Base-by-base conservation (phyloP, 2,797 vertebrate species). In the Spondyliosoma cantharus region DNA sequence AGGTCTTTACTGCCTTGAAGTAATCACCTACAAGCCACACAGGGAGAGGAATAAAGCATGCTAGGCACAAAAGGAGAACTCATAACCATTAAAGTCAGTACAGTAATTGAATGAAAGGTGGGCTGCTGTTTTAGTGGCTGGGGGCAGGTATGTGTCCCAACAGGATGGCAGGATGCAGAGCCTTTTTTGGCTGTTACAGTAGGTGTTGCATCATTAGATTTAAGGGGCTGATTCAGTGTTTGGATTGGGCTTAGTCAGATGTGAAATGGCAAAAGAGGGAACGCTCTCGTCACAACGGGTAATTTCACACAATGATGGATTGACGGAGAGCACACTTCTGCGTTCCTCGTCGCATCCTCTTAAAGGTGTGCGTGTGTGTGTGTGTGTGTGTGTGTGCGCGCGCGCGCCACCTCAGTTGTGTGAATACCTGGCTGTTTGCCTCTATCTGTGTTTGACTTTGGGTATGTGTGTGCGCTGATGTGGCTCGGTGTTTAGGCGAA, bases 51-150 rank as follows among this genome's bases (percentile, higher is more conserved):
- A 87, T 75, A 82, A 85, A 85, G 81, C 79, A 76, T 67, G 78
- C 53, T 77, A 74, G 84, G 70, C 66, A 80, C 82, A 86, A 90
- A 89, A 85, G 71, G 73, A 86, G 90, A 89, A 88, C 81, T 85
- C 78, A 90, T 91, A 90, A 87, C 89, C 90, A 89, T 93, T 93
- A 90, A 88, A 91, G 86, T 87, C 88, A 80, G 81, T 84, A 78
- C 59, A 82, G 88, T 88, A 92, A 92, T 91, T 89, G 85, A 92
- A 90, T 90, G 84, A 90, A 91, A 87, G 89, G 85, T 82, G 67
- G 84, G 78, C 71, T 83, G 88, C 90, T 89, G 92, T 90, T 92
- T 93, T 90, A 92, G 81, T 83, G 84, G 74, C 79, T 85, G 71
- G 37, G 81, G 68, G 27, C 84, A 86, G 88, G 86, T 89, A 86